Percentiles rank a stretch among this genome's conserved stretches.
Evolutionary conservation across 2,797 vertebrate genomes (phyloP).

Genomic region (Hippoglossus hippoglossus): DNA sequence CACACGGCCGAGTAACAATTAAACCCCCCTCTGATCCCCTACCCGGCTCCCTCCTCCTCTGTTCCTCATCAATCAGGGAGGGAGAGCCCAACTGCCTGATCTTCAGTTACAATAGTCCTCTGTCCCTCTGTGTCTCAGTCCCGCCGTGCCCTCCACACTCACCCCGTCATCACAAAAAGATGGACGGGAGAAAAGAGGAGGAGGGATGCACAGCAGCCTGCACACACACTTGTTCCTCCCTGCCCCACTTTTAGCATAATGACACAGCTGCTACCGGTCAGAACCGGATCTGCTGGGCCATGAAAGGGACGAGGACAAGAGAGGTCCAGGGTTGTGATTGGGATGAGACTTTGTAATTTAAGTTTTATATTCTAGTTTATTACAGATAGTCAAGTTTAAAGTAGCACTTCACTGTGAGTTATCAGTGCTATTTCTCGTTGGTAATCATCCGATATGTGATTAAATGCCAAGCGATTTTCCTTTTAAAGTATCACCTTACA

Average conservation of each 20-base stretch:
- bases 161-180: slow-evolving; percentile 72
- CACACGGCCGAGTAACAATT: slow-evolving; percentile 82
- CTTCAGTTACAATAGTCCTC: slow-evolving; percentile 82
- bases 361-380: background rate
- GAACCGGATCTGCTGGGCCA: slow-evolving; percentile 62
- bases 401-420: slow-evolving; percentile 9
- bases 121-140: slow-evolving; percentile 78
- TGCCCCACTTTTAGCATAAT: slow-evolving; percentile 62
- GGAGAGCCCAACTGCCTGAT: slow-evolving; percentile 80
- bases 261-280: slow-evolving; percentile 63
- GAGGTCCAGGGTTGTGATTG: slow-evolving; percentile 15
- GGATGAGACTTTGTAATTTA: background rate
- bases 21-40: slow-evolving; percentile 60
- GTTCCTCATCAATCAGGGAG: slow-evolving; percentile 77
- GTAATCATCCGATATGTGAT: slow-evolving; percentile 62
- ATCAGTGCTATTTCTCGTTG: slow-evolving; percentile 18
- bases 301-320: slow-evolving; percentile 45
- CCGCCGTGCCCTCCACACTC: slow-evolving; percentile 72
- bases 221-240: slow-evolving; percentile 61
- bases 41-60: slow-evolving; percentile 54
- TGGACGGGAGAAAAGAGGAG: slow-evolving; percentile 61
- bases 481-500: slow-evolving; percentile 77
- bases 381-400: background rate
- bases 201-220: slow-evolving; percentile 67
- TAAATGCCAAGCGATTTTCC: slow-evolving; percentile 75